A percentile compares a stretch with the other conserved stretches of the same genome.
Conservation (phyloP, 2,888 invertebrate genomes). For the Oligia fasciuncula region DNA sequence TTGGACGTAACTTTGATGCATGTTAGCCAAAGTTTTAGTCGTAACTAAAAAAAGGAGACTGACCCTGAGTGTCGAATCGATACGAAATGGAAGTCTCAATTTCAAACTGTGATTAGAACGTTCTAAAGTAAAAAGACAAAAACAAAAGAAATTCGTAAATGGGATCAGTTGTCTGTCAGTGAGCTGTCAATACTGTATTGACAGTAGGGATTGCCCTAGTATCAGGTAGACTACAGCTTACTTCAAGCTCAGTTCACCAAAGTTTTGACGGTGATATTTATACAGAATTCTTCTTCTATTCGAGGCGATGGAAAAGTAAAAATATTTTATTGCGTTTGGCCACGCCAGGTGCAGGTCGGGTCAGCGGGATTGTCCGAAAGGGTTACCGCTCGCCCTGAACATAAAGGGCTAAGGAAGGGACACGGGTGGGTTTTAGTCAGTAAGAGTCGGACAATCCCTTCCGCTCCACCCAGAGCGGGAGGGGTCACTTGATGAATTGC, state of each 20-base stretch:
- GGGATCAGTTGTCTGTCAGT: neutral
- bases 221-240: too few species aligned
- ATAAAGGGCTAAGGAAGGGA: too few species aligned
- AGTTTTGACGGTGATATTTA: too few species aligned
- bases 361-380: too few species aligned
- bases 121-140: neutral
- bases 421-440: too few species aligned
- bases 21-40: neutral
- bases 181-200: too few species aligned
- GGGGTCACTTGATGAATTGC: too few species aligned
- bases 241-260: too few species aligned
- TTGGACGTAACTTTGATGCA: conserved; percentile 32
- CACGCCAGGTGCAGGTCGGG: neutral
- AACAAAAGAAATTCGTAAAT: neutral
- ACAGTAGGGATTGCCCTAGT: too few species aligned
- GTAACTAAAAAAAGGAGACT: conserved; percentile 16
- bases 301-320: neutral
- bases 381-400: too few species aligned
- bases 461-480: too few species aligned
- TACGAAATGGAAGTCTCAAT: neutral
- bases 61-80: neutral
- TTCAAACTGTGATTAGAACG: neutral
- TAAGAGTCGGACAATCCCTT: too few species aligned
- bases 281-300: neutral
- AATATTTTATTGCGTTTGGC: neutral